Base-by-base conservation (phyloP, 2,888 invertebrate genomes). In the Coenonympha arcania region DNA sequence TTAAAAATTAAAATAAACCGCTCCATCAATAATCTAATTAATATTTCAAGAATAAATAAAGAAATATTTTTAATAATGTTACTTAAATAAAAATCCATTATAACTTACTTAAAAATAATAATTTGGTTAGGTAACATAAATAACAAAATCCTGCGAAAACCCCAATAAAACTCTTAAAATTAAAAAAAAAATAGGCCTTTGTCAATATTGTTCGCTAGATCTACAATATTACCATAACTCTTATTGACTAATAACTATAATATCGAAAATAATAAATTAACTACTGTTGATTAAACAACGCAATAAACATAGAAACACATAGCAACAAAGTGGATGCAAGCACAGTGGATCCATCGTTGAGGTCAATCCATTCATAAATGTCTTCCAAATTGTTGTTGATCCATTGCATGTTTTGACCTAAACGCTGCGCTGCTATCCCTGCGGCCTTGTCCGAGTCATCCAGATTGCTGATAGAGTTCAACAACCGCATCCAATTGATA, bases 341-440 rank as follows among this genome's bases (percentile, higher is more conserved):
- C 1, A 77, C 20, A 0, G 74, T 73, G 0, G 74, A 65, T 0
- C 80, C 83, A 52, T 79, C 71, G 20, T 84, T 86, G 20, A 78
- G 77, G 3, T 79, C 71, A 3, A 86, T 82, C 86, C 86, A 85
- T 9, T 79, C 73, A 54, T 85, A 86, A 0, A 79, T 73, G 0
- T 57, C 39, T 0, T 75, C 63, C 8, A 73, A 24, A 6, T 68
- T 48, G 0, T 45, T 39, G 0, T 46, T 19, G 1, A 63, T 55
- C 85, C 86, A 86, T 0, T 15, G 16, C 0, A 66, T 6, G 34
- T 79, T 71, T 18, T 79, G 71, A 0, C n/a, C 2, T 0, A 72
- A 65, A 4, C 62, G 57, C 0, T 16, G 45, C 0, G 59, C 42
- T 0, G 69, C 69, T 1, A 68, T 55, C 0, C 55, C 39, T 0